Conservation (phyloP, 1,140 invertebrate genomes). For the Lucilia cuprina region DNA sequence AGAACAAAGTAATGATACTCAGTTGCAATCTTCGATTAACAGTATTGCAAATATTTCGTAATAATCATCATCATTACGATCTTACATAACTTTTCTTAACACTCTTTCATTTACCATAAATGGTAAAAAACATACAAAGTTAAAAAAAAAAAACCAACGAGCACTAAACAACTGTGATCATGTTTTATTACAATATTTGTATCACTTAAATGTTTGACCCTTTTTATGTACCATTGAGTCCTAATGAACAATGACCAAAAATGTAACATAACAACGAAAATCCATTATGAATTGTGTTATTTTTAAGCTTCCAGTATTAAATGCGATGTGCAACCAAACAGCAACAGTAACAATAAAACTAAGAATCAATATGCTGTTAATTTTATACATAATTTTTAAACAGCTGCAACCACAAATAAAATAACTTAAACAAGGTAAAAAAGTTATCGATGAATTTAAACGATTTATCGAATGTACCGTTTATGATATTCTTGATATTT, state of each 20-base stretch:
- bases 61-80: neutral
- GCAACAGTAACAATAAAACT: too few species aligned
- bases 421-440: neutral
- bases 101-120: neutral
- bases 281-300: conserved; percentile 18
- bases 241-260: conserved; percentile 11
- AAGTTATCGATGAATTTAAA: neutral
- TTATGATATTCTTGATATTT: too few species aligned
- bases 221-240: neutral
- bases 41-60: too few species aligned
- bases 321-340: neutral
- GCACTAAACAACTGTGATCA: neutral
- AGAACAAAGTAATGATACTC: too few species aligned
- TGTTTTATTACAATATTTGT: conserved; percentile 12
- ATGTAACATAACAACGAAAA: conserved; percentile 24
- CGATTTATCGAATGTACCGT: too few species aligned
- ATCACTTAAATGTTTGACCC: conserved; percentile 7
- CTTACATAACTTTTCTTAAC: conserved; percentile 11
- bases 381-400: neutral
- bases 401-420: neutral
- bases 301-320: conserved; percentile 23
- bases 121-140: neutral
- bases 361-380: neutral
- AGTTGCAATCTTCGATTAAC: too few species aligned
- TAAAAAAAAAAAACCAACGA: neutral